A percentile compares a stretch with the other conserved stretches of the same genome.
Conservation (phyloP, 2,113 vertebrate species). For the Asarcornis scutulata region DNA sequence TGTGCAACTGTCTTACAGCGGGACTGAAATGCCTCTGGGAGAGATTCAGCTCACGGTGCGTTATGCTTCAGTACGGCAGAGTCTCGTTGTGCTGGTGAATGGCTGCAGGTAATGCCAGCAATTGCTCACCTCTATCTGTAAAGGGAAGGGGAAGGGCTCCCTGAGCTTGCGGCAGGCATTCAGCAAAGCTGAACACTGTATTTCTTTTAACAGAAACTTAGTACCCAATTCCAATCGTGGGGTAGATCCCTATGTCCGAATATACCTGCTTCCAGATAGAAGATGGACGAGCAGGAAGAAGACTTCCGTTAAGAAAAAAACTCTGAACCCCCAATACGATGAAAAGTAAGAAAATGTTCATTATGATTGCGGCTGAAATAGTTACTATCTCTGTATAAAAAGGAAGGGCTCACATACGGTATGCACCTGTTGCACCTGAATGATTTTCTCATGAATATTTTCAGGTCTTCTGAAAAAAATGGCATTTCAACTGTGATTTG, state of each 20-base stretch:
- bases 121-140: fast-evolving
- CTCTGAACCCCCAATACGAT: constrained; percentile 86
- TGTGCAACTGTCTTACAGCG: constrained; percentile 45
- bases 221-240: constrained; percentile 83
- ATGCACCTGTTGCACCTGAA: not conserved
- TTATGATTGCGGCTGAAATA: not conserved
- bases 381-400: not conserved
- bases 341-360: constrained; percentile 83
- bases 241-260: constrained; percentile 89
- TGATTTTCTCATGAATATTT: not conserved
- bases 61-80: constrained; percentile 84
- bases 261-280: constrained; percentile 93
- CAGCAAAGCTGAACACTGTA: not conserved
- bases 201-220: constrained; percentile 81
- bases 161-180: not conserved
- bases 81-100: constrained; percentile 84
- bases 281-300: constrained; percentile 88
- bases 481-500: not conserved
- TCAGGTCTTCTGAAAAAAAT: not conserved
- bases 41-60: constrained; percentile 88
- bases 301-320: constrained; percentile 88
- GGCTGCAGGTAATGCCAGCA: constrained; percentile 84
- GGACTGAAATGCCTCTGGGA: constrained; percentile 79
- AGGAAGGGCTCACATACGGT: not conserved
- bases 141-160: not conserved